Evolutionary conservation across 1,140 invertebrate species (phyloP), one percentile per base, ranked within the genome.

Genomic region (Eumeta japonica): DNA sequence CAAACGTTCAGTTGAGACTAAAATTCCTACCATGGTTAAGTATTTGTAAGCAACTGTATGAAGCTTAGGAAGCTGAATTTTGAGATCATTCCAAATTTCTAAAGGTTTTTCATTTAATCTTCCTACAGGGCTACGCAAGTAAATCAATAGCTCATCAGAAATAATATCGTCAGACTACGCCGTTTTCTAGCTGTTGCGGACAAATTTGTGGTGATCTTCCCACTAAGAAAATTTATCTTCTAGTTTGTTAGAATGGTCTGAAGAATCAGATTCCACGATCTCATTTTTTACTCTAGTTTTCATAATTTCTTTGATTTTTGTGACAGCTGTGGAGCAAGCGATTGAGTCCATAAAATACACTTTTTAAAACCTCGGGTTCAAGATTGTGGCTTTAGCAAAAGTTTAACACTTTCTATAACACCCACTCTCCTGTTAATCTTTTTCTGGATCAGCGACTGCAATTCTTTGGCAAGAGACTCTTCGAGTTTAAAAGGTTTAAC

Each of bases 41-140:
- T 61, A 59, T 41, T 58, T 59, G 30, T 41, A 43, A 7, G 56
- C 59, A 10, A 65, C 39, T 41, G 37, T 50, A 40, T 62, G 46
- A 2, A 64, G 28, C 39, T n/a, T 45, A 10, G 66, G 55, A 45
- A 65, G 52, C 31, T 56, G 49, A 24, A 40, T 33, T 39, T 68
- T 63, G 3, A 50, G 40, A 35, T 59, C 55, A 19, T 55, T 36
- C 62, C 61, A 75, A 17, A 53, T 45, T 47, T 66, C 46, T 14
- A 72, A 42, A 12, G 60, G 60, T 41, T 72, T 55, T 37, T 62
- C n/a, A n/a, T n/a, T n/a, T n/a, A n/a, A n/a, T n/a, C n/a, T n/a
- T n/a, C n/a, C n/a, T n/a, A n/a, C n/a, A n/a, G n/a, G n/a, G n/a
- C n/a, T n/a, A n/a, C 41, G 28, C 14, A 58, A 42, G 27, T 58